phyloP scores from a whole-genome alignment of 1,140 invertebrate species.

The Leptopilina boulardi region DNA sequence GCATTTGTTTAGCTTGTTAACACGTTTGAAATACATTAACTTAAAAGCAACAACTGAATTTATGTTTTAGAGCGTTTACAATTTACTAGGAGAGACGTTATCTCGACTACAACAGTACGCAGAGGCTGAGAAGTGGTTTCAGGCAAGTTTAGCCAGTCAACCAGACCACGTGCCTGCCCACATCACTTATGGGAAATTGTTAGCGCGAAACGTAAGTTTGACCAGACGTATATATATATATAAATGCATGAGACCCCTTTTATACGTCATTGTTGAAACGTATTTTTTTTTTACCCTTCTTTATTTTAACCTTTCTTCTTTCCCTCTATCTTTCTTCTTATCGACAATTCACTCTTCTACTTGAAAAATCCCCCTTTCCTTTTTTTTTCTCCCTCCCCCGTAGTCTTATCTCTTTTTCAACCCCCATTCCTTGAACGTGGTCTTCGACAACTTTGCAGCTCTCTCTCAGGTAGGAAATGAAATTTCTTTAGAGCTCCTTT shows the following conservation, averaged over 20 bases:
- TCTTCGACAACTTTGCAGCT: constrained; percentile 29
- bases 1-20: constrained; percentile 4
- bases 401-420: constrained; percentile 18
- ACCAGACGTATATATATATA: too few relatives aligned
- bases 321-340: constrained; percentile 6
- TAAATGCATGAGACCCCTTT: constrained; percentile 15
- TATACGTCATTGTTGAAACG: background rate
- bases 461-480: constrained; percentile 28
- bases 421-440: constrained; percentile 43
- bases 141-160: constrained; percentile 86
- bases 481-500: constrained; percentile 15
- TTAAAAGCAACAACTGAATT: constrained; percentile 24
- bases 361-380: background rate
- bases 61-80: constrained; percentile 84
- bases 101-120: constrained; percentile 86
- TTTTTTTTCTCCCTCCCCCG: too few relatives aligned
- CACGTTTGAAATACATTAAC: background rate
- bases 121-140: constrained; percentile 90
- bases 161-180: constrained; percentile 92
- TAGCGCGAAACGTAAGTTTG: constrained; percentile 90
- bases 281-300: background rate
- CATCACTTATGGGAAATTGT: constrained; percentile 92
- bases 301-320: constrained; percentile 1
- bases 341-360: background rate
- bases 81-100: constrained; percentile 91